phyloP scores from a whole-genome alignment of 1,140 invertebrate genomes.

The Calliphora vicina region DNA sequence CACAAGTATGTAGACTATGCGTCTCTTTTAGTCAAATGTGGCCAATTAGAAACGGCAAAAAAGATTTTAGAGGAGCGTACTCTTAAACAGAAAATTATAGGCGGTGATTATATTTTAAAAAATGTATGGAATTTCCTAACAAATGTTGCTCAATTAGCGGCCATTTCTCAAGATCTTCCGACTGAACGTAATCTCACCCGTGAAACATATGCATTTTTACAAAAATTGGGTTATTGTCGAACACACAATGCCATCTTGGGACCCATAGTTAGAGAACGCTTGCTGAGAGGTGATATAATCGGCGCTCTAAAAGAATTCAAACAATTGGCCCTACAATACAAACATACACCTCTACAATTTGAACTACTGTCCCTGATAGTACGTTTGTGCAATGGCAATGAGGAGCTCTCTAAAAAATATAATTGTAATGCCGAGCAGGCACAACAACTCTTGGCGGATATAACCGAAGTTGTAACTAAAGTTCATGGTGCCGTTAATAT shows the following conservation, averaged over 20 bases:
- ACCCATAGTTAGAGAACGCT: constrained; percentile 63
- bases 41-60: constrained; percentile 61
- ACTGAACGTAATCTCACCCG: constrained; percentile 43
- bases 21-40: constrained; percentile 59
- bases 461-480: constrained; percentile 53
- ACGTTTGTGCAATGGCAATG: constrained; percentile 51
- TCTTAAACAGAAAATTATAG: constrained; percentile 45
- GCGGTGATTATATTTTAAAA: constrained; percentile 49
- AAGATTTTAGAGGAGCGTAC: constrained; percentile 53
- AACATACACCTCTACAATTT: constrained; percentile 64
- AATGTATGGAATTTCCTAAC: constrained; percentile 65
- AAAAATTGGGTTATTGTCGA: constrained; percentile 63
- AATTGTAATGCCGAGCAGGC: constrained; percentile 38
- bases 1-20: constrained; percentile 66
- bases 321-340: constrained; percentile 54
- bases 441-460: constrained; percentile 57
- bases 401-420: constrained; percentile 42
- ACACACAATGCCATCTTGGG: constrained; percentile 62
- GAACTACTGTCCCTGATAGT: constrained; percentile 64
- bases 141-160: constrained; percentile 50
- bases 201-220: constrained; percentile 55
- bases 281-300: constrained; percentile 61
- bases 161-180: constrained; percentile 40
- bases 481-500: constrained; percentile 60
- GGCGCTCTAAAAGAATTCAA: constrained; percentile 60